phyloP scores from a whole-genome alignment of 2,888 invertebrate species.

The Drosophila cognata region DNA sequence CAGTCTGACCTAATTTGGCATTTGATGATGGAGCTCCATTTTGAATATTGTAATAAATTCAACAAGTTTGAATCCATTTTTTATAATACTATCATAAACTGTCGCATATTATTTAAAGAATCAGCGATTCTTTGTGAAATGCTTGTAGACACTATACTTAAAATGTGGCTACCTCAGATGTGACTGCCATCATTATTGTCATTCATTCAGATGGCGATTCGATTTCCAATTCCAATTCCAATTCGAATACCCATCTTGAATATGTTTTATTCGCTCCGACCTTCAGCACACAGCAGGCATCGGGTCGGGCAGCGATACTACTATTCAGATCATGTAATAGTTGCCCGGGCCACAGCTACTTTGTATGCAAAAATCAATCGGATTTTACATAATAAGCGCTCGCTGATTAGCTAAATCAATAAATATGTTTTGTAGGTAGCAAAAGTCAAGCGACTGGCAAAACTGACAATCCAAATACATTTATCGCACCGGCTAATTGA shows the following conservation, averaged over 20 bases:
- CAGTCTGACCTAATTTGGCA: not conserved
- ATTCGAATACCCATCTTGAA: slow-evolving; percentile 6
- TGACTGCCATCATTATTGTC: slow-evolving; percentile 7
- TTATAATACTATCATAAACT: not conserved
- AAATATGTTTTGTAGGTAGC: slow-evolving; percentile 73
- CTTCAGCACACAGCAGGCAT: slow-evolving; percentile 44
- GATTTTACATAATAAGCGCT: slow-evolving; percentile 74
- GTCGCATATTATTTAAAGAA: not conserved
- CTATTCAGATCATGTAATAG: slow-evolving; percentile 12
- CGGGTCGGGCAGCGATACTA: not conserved
- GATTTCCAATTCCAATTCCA: not conserved
- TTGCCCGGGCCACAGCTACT: slow-evolving; percentile 32
- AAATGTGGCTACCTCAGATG: slow-evolving; percentile 22
- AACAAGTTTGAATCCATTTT: not conserved
- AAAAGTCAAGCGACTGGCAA: slow-evolving; percentile 67
- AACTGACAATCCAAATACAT: slow-evolving; percentile 50
- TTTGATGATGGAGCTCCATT: not conserved
- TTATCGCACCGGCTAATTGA: slow-evolving; percentile 67
- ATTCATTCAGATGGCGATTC: slow-evolving; percentile 3
- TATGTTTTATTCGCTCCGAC: slow-evolving; percentile 24
- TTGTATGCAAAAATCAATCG: slow-evolving; percentile 62
- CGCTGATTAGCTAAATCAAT: slow-evolving; percentile 76
- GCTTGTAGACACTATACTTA: slow-evolving; percentile 18
- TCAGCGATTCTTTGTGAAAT: not conserved
- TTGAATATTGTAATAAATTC: not conserved